A percentile compares a stretch with the other conserved stretches of the same genome.
phyloP scores from a whole-genome alignment of 2,113 vertebrate species.

The Fregetta grallaria region DNA sequence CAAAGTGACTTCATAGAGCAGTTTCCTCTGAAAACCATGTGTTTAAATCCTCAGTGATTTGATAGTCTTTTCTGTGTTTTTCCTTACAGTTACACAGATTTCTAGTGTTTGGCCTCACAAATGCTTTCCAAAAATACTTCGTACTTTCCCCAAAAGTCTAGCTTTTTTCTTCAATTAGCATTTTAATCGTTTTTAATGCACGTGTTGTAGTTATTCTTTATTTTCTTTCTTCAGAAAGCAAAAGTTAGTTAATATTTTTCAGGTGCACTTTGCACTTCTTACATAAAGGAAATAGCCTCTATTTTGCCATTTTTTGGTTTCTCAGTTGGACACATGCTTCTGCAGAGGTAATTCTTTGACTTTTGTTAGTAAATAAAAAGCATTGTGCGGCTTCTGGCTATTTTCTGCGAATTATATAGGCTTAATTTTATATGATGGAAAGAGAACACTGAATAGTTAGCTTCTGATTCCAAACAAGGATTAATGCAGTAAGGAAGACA shows the following conservation, averaged over 20 bases:
- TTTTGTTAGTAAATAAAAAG: slow-evolving; percentile 1
- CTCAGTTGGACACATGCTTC: neutral
- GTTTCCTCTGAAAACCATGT: neutral
- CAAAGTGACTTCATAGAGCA: neutral
- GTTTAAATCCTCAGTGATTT: neutral
- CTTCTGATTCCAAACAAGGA: slow-evolving; percentile 25
- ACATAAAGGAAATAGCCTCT: neutral
- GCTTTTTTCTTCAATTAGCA: neutral
- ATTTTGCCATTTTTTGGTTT: neutral
- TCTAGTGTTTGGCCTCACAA: neutral
- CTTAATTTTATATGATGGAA: neutral
- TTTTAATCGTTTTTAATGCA: neutral
- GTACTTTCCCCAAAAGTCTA: neutral
- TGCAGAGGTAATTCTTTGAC: neutral
- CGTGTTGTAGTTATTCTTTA: neutral
- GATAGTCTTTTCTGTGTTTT: neutral
- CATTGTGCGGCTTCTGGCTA: slow-evolving; percentile 8
- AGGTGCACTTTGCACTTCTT: neutral
- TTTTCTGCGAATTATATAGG: slow-evolving; percentile 20
- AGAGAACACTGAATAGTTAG: slow-evolving; percentile 19
- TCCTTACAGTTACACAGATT: neutral
- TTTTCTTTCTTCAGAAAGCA: neutral
- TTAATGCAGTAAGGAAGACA: slow-evolving; percentile 54
- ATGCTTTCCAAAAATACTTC: neutral
- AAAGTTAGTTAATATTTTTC: neutral